Evolutionary conservation across 2,113 vertebrate species (phyloP), one percentile per base, ranked within the genome.

Genomic region (Tupaia chinensis): DNA sequence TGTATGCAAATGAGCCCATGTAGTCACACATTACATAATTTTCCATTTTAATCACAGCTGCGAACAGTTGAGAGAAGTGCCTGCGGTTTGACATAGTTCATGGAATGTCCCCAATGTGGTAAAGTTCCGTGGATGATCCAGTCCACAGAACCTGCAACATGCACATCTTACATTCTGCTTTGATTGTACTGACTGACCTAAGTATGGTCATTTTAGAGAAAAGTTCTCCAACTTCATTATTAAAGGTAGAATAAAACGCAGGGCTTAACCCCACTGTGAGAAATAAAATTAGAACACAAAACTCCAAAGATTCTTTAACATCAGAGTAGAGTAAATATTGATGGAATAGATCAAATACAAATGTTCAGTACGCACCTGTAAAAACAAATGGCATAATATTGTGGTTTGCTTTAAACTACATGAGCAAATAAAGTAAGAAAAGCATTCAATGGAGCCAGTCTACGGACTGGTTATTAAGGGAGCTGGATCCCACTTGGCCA

Each of bases 351-450:
- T 56, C 25, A 72, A 74, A 68, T 72, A 58, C 72, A 78, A 81
- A 44, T 65, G 29, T 68, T 32, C 53, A 68, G 13, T 44, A 13
- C 44, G 58, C 25, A 93, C 63, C n/a, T 85, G 63, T 60, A 74
- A 85, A 92, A 89, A 70, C 23, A 60, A 93, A 91, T 53, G 32
- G 58, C n/a, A 89, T 44, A 73, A 87, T 44, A 25, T 54, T 92
- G n/a, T 8, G n/a, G 72, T 89, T 91, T 83, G 16, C 78, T 84
- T 86, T 81, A 78, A 90, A 89, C 76, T 63, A 23, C 73, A 53
- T 83, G n/a, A 82, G 77, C 63, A 78, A 88, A 79, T 16, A 44
- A 86, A 83, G 17, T 25, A 79, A 87, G 20, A 56, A 87, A 53
- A 44, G 44, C 44, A 44, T 44, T 44, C 44, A 44, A 44, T 44